These are phyloP conservation scores for Pan paniscus DNA, from an alignment of 2,113 vertebrate genomes.

Conservation along the genomic window DNA sequence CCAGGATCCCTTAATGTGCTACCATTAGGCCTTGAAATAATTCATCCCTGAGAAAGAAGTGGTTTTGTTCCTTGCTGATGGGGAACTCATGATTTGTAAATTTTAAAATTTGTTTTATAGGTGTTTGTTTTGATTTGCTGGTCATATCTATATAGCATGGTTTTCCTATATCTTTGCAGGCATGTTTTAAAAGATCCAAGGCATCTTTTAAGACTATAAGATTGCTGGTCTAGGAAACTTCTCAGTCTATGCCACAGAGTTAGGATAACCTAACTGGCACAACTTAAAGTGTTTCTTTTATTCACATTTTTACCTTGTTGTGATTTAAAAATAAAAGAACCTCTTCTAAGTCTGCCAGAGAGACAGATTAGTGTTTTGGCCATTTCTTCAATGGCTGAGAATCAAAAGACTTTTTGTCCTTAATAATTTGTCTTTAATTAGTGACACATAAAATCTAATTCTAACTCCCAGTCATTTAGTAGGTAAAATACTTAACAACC, in stretches of 20 bases:
- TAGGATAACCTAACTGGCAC: conserved; percentile 41
- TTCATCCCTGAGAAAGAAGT: conserved; percentile 2
- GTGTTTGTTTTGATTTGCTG: conserved; percentile 22
- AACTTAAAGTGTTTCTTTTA: conserved; percentile 50
- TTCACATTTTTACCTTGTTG: conserved; percentile 31
- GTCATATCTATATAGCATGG: not conserved
- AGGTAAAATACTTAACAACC: conserved; percentile 61
- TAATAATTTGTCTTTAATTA: conserved; percentile 29
- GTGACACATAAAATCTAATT: conserved; percentile 45
- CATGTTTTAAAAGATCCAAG: not conserved
- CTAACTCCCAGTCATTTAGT: conserved; percentile 48
- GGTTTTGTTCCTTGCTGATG: not conserved
- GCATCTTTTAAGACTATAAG: conserved; percentile 22
- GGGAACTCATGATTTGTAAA: conserved; percentile 23
- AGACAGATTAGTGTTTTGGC: conserved; percentile 12
- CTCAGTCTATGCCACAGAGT: not conserved
- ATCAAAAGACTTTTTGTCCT: conserved; percentile 42
- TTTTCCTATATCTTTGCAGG: conserved; percentile 1
- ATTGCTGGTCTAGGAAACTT: conserved; percentile 40
- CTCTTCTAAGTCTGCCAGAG: conserved; percentile 49
- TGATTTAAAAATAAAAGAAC: conserved; percentile 61
- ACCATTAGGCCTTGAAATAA: conserved; percentile 26
- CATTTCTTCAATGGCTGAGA: conserved; percentile 34
- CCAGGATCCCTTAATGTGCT: conserved; percentile 23
- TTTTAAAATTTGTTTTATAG: conserved; percentile 41